Evolutionary conservation across 2,113 vertebrate genomes (phyloP).

Genomic region (Sisor rabdophorus): DNA sequence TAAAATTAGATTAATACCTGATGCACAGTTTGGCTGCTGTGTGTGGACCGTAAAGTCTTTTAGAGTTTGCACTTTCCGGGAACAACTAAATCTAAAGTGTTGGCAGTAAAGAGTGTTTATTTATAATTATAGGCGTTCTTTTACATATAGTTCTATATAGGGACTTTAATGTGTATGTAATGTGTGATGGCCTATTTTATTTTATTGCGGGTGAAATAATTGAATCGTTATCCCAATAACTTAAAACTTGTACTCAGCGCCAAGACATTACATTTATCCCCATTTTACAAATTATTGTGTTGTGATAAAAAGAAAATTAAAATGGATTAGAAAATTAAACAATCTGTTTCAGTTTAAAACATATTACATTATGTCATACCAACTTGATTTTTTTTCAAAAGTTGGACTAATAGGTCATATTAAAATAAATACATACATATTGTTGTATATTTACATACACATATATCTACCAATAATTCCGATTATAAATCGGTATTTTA

Average conservation of each 20-base stretch:
- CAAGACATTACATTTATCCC: background rate
- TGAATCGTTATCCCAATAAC: no score
- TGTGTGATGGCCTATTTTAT: no score
- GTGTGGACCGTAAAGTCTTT: constrained; percentile 51
- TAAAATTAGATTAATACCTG: constrained; percentile 73
- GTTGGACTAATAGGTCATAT: no score
- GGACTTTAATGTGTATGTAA: background rate
- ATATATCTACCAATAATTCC: background rate
- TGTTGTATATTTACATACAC: no score
- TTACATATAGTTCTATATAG: background rate
- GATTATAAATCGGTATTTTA: no score
- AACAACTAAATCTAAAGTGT: constrained; percentile 67
- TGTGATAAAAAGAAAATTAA: background rate
- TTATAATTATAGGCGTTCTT: constrained; percentile 1
- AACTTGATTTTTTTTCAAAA: no score
- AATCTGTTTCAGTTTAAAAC: background rate
- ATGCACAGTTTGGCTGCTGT: constrained; percentile 60
- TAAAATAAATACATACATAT: no score
- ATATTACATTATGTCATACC: no score
- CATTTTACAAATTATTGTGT: background rate
- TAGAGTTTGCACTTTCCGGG: constrained; percentile 51
- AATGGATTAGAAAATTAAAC: background rate
- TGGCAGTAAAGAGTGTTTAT: constrained; percentile 15
- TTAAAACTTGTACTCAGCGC: background rate
- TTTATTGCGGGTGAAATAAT: background rate